Evolutionary conservation across 2,797 vertebrate genomes (phyloP), one percentile per base, ranked within the genome.

Genomic region (Euphonia xanthogaster): DNA sequence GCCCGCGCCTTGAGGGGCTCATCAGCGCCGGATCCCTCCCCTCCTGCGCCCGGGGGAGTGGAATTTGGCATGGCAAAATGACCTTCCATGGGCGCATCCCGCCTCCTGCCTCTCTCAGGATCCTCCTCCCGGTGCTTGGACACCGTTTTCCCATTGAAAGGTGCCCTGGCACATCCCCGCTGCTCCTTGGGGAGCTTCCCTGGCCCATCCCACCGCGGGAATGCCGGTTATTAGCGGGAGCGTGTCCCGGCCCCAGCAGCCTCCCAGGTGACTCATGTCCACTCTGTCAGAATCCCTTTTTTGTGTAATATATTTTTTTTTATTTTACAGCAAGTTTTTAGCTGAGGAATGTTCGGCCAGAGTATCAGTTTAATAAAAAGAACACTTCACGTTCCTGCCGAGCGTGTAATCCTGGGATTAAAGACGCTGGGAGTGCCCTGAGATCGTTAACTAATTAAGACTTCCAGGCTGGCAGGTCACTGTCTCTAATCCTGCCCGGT

Each of bases 201-300:
- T 2, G 15, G 12, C 72, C 60, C 77, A 1, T 57, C 91, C 71
- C 8, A 3, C 44, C 1, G 28, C 2, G 24, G 30, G 71, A 57
- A 86, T 50, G n/a, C 28, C 2, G 63, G 18, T 40, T 72, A 1
- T 61, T 21, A 61, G 18, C 13, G 48, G 85, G 57, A 80, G 76
- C 8, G 2, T 61, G 50, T 90, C 86, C 83, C 10, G 71, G 79
- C 81, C 82, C 66, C 95, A 61, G 86, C 71, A 47, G 78, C 50
- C 47, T 23, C 80, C 67, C 90, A 93, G 93, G 90, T 97, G 95
- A 91, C 22, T 97, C 86, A 18, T 58, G 71, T 92, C 88, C 71
- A 47, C 37, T 51, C 87, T 42, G 86, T 78, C 82, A 93, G 76
- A 77, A 86, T 45, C 66, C 80, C n/a, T 55, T 7, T 35, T 23